Evolutionary conservation across 2,888 invertebrate genomes (phyloP).

Genomic region (Tachina fera): DNA sequence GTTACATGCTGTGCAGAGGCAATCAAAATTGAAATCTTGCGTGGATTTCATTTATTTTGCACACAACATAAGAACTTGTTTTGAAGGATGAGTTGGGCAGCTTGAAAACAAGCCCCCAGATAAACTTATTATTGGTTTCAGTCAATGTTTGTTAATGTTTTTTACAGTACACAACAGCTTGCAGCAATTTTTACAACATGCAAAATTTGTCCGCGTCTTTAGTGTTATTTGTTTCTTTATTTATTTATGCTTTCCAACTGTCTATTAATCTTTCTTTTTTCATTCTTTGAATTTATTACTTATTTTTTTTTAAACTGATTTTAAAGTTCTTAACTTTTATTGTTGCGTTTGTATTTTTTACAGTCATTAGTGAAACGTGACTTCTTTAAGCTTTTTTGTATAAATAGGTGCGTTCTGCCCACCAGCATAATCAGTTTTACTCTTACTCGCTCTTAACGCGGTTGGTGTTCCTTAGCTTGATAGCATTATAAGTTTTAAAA

Average conservation of each 20-base stretch:
- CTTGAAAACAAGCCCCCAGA: constrained; percentile 68
- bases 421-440: constrained; percentile 77
- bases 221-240: constrained; percentile 5
- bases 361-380: constrained; percentile 64
- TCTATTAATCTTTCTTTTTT: constrained; percentile 39
- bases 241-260: constrained; percentile 53
- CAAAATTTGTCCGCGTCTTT: constrained; percentile 24
- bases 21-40: constrained; percentile 33
- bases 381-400: constrained; percentile 72
- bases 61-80: constrained; percentile 50
- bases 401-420: constrained; percentile 76
- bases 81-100: constrained; percentile 45
- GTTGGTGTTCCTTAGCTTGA: constrained; percentile 47
- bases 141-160: constrained; percentile 27
- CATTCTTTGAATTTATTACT: constrained; percentile 7
- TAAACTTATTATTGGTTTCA: constrained; percentile 43
- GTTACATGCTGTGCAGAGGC: constrained; percentile 26
- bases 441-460: constrained; percentile 75
- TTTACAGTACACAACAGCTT: not conserved
- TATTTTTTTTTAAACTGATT: constrained; percentile 29
- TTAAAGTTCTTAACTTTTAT: constrained; percentile 65
- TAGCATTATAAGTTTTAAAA: constrained; percentile 7
- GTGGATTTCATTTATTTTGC: not conserved
- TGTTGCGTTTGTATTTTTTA: constrained; percentile 63
- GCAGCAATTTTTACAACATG: constrained; percentile 17